phyloP scores from a whole-genome alignment of 1,140 invertebrate genomes.

The Philotrypesis tridentata region DNA sequence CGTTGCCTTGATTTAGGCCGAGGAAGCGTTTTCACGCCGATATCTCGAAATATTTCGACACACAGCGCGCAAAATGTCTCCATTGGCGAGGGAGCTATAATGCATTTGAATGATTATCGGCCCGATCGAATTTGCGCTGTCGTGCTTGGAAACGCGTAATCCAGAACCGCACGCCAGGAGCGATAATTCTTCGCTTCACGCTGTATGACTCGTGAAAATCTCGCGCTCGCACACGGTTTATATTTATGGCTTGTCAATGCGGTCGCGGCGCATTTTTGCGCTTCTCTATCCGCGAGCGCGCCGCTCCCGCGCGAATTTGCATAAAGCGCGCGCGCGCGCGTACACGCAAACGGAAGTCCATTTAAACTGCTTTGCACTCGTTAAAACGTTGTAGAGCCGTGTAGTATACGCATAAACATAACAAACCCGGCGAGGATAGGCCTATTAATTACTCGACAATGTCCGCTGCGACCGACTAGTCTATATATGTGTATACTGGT shows the following conservation, averaged over 20 bases:
- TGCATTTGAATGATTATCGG: constrained; percentile 44
- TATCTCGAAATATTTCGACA: neutral
- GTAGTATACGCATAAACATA: neutral
- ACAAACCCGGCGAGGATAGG: neutral
- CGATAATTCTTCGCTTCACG: constrained; percentile 35
- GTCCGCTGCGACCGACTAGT: neutral
- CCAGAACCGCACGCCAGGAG: neutral
- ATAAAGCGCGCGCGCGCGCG: constrained; percentile 36
- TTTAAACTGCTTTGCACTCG: constrained; percentile 26
- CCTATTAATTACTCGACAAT: constrained; percentile 33
- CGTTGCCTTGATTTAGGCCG: neutral
- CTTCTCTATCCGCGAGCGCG: neutral
- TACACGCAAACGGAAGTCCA: constrained; percentile 39
- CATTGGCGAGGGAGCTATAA: neutral
- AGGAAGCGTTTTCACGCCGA: neutral
- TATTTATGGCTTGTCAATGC: constrained; percentile 49
- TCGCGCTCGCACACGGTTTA: neutral
- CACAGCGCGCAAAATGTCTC: constrained; percentile 30
- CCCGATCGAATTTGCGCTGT: constrained; percentile 42
- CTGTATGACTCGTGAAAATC: constrained; percentile 31
- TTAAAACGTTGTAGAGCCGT: neutral
- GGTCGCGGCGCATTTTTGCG: constrained; percentile 25
- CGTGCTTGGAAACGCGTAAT: constrained; percentile 19
- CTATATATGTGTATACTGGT: too few species aligned
- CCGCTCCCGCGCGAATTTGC: constrained; percentile 28